Base-by-base conservation (phyloP, 2,888 invertebrate species). In the Galerucella nymphaeae region DNA sequence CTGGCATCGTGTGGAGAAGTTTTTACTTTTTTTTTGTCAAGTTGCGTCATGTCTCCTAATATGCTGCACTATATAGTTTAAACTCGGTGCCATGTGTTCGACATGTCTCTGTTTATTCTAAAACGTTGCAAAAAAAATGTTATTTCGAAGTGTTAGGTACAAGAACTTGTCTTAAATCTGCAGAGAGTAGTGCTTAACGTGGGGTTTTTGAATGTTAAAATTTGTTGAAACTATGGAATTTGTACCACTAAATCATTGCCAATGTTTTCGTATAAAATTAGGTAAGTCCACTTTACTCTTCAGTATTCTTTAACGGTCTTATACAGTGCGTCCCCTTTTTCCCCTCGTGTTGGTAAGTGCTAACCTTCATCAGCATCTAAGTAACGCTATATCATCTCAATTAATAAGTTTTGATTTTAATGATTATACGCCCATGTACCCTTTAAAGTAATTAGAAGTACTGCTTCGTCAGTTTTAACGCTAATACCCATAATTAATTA, bases 51-150 rank as follows among this genome's bases (percentile, higher is more conserved):
- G 66, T 72, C 68, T 75, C 75, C 61, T 62, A 18, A 62, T 42
- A 62, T 41, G 61, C 14, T 61, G 42, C 16, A 42, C 61, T 62
- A 62, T 18, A 53, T 53, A 53, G 11, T 62, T 50, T 61, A 57
- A 45, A 55, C 5, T 65, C 57, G 20, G 62, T 70, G 50, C 71
- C 75, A 75, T 75, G 73, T 75, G 75, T 68, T 70, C 66, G 66
- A 67, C 74, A 68, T 67, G 58, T 20, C 16, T 66, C 55, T 62
- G 61, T 62, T 62, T 42, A 62, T 18, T 42, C 11, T 62, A 41
- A 42, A 41, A 41, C 42, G 61, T 62, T 41, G 61, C 61, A 42
- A 62, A 62, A 55, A 55, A 62, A 14, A 18, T 57, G 8, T 58
- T 30, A 8, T 14, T 30, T 2, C 10, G 23, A 9, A 9, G 14